Evolutionary conservation across 1,140 invertebrate species (phyloP), one percentile per base, ranked within the genome.

Genomic region (Habropoda laboriosa): DNA sequence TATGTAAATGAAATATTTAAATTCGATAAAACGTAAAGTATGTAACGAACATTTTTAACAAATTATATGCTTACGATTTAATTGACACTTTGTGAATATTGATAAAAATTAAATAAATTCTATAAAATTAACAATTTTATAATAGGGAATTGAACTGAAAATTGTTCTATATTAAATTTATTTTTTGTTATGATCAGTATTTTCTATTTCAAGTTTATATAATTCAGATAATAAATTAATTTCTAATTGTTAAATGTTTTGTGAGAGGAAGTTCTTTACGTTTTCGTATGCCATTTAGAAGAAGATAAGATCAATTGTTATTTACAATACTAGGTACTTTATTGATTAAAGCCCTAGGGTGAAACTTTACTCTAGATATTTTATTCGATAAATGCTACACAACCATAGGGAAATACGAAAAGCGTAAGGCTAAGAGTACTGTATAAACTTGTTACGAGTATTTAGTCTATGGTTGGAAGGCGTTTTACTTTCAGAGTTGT

Each of bases 401-500:
- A n/a, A 40, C 13, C 2, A 63, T 42, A 1, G 2, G 27, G n/a
- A 63, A n/a, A 45, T 45, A 30, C 58, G 35, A 0, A 12, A 61
- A 12, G 3, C n/a, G 16, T 68, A 51, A 49, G 3, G 27, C 38
- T 24, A 47, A 18, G n/a, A 18, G 32, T 0, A 10, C 10, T 4
- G 30, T 38, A 53, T 55, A 45, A 24, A 40, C 64, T 32, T 32
- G 30, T 45, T 16, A 45, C 16, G 13, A 53, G 12, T 42, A 10
- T 79, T 30, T 63, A 55, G 68, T 71, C 42, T 12, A 57, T 71
- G 75, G 45, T 49, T 73, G 40, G 30, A 63, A 68, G 77, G 77
- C 77, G 77, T 79, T 79, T 79, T 73, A 40, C 53, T n/a, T 16
- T 3, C 18, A 13, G 21, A 63, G n/a, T 40, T 79, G 70, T 79